Percentiles rank a stretch among this genome's conserved stretches.
Conservation (phyloP, 2,888 invertebrate species). For the Drosophila tanythrix region DNA sequence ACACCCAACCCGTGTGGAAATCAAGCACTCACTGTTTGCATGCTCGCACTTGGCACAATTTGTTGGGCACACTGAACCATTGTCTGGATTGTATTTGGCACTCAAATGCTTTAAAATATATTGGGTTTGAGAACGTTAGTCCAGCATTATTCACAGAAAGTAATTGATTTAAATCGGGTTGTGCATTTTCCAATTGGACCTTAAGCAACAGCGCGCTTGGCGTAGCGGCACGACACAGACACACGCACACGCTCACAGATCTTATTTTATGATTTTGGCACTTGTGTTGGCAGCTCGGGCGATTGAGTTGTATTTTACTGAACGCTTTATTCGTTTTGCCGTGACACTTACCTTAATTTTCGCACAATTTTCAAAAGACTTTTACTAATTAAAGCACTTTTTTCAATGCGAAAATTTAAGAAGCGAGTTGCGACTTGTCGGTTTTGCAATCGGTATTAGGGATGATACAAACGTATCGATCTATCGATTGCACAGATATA, state of each 20-base stretch:
- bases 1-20: slow-evolving; percentile 56
- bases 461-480: slow-evolving; percentile 47
- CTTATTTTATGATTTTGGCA: slow-evolving; percentile 57
- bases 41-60: slow-evolving; percentile 7
- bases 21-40: slow-evolving; percentile 37
- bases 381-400: slow-evolving; percentile 68
- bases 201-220: slow-evolving; percentile 65
- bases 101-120: not conserved
- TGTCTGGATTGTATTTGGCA: not conserved
- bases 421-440: slow-evolving; percentile 64
- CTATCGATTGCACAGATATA: slow-evolving; percentile 31
- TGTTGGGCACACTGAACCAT: slow-evolving; percentile 10
- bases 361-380: slow-evolving; percentile 68
- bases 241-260: slow-evolving; percentile 33
- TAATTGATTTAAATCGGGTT: slow-evolving; percentile 18
- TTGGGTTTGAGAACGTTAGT: slow-evolving; percentile 3
- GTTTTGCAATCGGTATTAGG: slow-evolving; percentile 63
- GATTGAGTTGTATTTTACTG: slow-evolving; percentile 20
- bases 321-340: slow-evolving; percentile 19
- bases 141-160: slow-evolving; percentile 6
- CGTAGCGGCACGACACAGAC: slow-evolving; percentile 60
- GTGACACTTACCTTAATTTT: slow-evolving; percentile 59
- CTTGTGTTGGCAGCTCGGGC: slow-evolving; percentile 32
- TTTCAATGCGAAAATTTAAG: slow-evolving; percentile 66
- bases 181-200: slow-evolving; percentile 54